Evolutionary conservation across 2,113 vertebrate genomes (phyloP).

Genomic region (Crypturellus undulatus): DNA sequence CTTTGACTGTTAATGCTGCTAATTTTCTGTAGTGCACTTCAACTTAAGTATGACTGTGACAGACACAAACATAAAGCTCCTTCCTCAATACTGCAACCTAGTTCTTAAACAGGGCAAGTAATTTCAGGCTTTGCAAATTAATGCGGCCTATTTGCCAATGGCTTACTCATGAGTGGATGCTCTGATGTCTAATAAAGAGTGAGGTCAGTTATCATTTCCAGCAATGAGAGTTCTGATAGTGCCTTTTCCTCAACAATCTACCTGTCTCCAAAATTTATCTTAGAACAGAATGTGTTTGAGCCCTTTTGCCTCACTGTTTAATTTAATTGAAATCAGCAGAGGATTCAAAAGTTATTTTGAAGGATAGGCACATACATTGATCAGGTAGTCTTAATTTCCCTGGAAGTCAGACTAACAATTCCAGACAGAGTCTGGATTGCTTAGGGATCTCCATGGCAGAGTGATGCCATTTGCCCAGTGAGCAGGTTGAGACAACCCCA

Average conservation of each 20-base stretch:
- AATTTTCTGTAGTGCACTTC: background rate
- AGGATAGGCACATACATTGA: background rate
- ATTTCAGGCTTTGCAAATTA: background rate
- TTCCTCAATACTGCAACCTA: background rate
- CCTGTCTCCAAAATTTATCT: background rate
- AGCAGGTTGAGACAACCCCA: background rate
- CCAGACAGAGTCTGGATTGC: background rate
- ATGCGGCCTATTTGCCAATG: background rate
- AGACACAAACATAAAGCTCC: background rate
- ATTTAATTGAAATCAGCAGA: background rate
- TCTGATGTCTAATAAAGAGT: slow-evolving; percentile 8
- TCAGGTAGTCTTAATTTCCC: background rate
- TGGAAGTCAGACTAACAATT: background rate
- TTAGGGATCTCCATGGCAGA: background rate
- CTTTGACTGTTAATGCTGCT: background rate
- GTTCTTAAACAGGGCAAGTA: background rate
- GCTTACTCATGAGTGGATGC: background rate
- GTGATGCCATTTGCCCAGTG: background rate
- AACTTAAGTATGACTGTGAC: background rate
- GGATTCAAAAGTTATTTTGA: background rate
- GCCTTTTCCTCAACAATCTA: background rate
- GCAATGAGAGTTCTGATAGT: background rate
- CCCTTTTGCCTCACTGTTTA: background rate
- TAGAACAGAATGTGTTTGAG: background rate
- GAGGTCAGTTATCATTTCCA: background rate